phyloP scores from a whole-genome alignment of 2,888 invertebrate species.

The Troglohyphantes excavatus region DNA sequence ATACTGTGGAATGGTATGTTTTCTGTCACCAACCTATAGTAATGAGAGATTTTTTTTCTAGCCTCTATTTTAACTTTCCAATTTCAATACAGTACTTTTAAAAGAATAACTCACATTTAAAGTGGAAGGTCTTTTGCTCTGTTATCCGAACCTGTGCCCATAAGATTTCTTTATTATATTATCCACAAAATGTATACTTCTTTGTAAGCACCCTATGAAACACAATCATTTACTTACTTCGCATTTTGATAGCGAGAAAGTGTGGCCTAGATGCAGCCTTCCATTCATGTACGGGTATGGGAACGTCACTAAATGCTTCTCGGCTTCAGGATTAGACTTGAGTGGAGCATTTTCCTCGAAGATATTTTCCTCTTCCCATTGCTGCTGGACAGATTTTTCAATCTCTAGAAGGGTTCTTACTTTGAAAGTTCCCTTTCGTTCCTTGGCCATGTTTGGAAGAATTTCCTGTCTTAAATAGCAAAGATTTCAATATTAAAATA shows the following conservation, averaged over 20 bases:
- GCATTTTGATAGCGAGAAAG: slow-evolving; percentile 97
- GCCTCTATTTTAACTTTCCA: too few species aligned
- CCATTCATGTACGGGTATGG: slow-evolving; percentile 99
- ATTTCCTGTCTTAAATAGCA: too few species aligned
- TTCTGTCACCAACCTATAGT: too few species aligned
- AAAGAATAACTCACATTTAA: too few species aligned
- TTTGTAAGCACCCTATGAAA: too few species aligned
- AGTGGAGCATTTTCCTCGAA: slow-evolving; percentile 90
- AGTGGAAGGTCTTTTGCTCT: too few species aligned
- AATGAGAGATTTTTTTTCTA: too few species aligned
- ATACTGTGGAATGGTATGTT: too few species aligned
- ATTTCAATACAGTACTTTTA: background rate
- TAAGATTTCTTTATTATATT: too few species aligned
- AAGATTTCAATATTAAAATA: too few species aligned
- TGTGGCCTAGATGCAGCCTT: slow-evolving; percentile 97
- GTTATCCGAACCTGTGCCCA: too few species aligned
- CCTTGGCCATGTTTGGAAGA: slow-evolving; percentile 81
- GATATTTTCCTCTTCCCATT: slow-evolving; percentile 91
- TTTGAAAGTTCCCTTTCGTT: slow-evolving; percentile 97
- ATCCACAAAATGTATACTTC: too few species aligned
- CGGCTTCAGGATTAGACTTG: slow-evolving; percentile 83
- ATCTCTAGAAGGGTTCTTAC: slow-evolving; percentile 95
- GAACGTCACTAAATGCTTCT: slow-evolving; percentile 95
- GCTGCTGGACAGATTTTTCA: slow-evolving; percentile 91
- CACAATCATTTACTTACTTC: slow-evolving; percentile 92